phyloP scores from a whole-genome alignment of 1,140 invertebrate genomes.

The Zaprionus vittiger region DNA sequence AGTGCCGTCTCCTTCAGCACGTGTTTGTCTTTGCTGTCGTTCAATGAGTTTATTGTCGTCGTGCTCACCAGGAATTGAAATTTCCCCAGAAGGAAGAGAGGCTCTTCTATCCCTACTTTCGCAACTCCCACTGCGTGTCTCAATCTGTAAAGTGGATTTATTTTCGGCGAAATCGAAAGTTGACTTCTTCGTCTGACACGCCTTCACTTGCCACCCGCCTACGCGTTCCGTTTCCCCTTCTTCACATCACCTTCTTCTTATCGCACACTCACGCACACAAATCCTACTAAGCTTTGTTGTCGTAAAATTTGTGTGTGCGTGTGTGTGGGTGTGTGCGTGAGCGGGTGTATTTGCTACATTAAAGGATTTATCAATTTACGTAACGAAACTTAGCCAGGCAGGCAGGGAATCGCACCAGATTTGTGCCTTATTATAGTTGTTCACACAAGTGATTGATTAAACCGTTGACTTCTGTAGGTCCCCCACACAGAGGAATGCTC shows the following conservation, averaged over 20 bases:
- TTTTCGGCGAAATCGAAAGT: conserved; percentile 79
- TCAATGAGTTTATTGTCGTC: conserved; percentile 71
- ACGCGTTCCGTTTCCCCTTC: background rate
- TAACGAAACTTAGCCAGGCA: conserved; percentile 53
- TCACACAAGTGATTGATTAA: conserved; percentile 70
- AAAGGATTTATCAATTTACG: conserved; percentile 80
- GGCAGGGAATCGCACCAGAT: conserved; percentile 32
- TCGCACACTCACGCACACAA: conserved; percentile 8
- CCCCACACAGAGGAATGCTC: background rate
- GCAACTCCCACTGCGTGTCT: conserved; percentile 31
- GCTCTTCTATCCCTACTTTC: too few species aligned
- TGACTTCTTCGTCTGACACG: conserved; percentile 56
- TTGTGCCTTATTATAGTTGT: conserved; percentile 54
- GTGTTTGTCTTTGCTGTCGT: conserved; percentile 61
- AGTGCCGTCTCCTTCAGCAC: conserved; percentile 45
- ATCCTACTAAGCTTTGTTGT: conserved; percentile 27
- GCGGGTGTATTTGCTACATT: conserved; percentile 47
- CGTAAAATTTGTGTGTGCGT: conserved; percentile 30
- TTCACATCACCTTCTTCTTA: background rate
- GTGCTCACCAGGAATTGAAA: conserved; percentile 71
- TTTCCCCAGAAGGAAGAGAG: conserved; percentile 45
- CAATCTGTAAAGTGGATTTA: conserved; percentile 80
- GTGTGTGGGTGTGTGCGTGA: conserved; percentile 13
- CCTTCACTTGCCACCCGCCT: background rate
- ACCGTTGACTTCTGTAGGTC: conserved; percentile 31